Evolutionary conservation across 2,797 vertebrate genomes (phyloP).

Genomic region (Acipenser transmontanus): DNA sequence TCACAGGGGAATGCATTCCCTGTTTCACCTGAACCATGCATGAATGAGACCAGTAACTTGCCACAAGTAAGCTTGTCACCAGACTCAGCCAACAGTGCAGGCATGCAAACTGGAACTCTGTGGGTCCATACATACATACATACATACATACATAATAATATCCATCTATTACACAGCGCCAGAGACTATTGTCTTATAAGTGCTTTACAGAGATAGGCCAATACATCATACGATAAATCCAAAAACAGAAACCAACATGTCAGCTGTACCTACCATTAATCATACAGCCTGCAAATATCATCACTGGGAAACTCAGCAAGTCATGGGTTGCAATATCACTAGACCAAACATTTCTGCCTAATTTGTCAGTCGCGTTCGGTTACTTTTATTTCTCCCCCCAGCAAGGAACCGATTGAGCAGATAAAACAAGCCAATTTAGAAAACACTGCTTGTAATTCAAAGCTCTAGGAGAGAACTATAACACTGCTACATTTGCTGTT

Average conservation of each 20-base stretch:
- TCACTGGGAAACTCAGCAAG: background rate
- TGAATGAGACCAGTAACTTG: slow-evolving; percentile 26
- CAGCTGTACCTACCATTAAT: background rate
- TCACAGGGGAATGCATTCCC: slow-evolving; percentile 21
- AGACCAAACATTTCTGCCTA: too few relatives aligned
- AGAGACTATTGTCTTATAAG: background rate
- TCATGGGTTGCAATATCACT: background rate
- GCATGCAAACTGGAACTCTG: slow-evolving; percentile 18
- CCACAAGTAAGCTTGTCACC: slow-evolving; percentile 33
- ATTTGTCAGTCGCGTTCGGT: too few relatives aligned
- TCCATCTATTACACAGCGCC: background rate
- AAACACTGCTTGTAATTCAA: too few relatives aligned
- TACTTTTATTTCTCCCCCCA: too few relatives aligned
- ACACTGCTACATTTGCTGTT: too few relatives aligned
- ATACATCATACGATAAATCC: background rate
- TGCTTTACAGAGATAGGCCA: background rate
- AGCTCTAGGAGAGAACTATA: too few relatives aligned
- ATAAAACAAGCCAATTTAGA: too few relatives aligned
- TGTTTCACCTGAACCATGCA: slow-evolving; percentile 24
- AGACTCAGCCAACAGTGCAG: slow-evolving; percentile 27
- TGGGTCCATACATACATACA: background rate
- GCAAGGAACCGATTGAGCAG: too few relatives aligned
- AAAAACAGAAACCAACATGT: background rate
- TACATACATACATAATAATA: background rate
- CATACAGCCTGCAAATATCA: background rate